These are phyloP conservation scores for Pterophyllum scalare DNA, from an alignment of 2,113 vertebrate species.

Conservation along the genomic window DNA sequence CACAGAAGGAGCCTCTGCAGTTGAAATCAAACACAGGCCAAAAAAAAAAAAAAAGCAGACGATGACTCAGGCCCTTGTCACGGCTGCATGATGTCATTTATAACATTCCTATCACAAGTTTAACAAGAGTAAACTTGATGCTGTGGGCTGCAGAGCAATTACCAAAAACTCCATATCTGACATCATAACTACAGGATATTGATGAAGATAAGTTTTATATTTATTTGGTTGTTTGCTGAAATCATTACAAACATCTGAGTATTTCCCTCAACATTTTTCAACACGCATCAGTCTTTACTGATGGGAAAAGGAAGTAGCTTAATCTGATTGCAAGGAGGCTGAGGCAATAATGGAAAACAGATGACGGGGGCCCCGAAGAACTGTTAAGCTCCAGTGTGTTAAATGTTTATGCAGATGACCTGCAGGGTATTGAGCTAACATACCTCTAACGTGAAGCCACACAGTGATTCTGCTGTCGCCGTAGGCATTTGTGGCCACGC, in stretches of 20 bases:
- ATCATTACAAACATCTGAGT: constrained; percentile 37
- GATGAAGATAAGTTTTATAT: constrained; percentile 27
- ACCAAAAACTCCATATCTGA: constrained; percentile 30
- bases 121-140: constrained; percentile 38
- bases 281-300: constrained; percentile 36
- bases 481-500: constrained; percentile 78
- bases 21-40: constrained; percentile 36
- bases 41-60: not conserved
- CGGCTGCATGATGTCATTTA: constrained; percentile 60
- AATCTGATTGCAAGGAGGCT: constrained; percentile 48
- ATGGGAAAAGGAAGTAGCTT: constrained; percentile 56
- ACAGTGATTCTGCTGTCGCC: constrained; percentile 78
- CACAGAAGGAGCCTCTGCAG: constrained; percentile 85
- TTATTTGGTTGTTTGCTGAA: constrained; percentile 39
- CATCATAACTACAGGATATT: constrained; percentile 32
- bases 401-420: constrained; percentile 68
- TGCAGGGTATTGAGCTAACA: constrained; percentile 22
- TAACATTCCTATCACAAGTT: constrained; percentile 31
- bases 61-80: constrained; percentile 48
- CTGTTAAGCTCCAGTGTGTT: constrained; percentile 38
- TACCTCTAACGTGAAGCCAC: constrained; percentile 90
- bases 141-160: constrained; percentile 19
- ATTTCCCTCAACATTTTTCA: constrained; percentile 43
- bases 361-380: constrained; percentile 60
- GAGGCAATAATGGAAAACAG: constrained; percentile 74